These are phyloP conservation scores for Neosilurus hyrtlii DNA, from an alignment of 2,797 vertebrate genomes.

Conservation along the genomic window DNA sequence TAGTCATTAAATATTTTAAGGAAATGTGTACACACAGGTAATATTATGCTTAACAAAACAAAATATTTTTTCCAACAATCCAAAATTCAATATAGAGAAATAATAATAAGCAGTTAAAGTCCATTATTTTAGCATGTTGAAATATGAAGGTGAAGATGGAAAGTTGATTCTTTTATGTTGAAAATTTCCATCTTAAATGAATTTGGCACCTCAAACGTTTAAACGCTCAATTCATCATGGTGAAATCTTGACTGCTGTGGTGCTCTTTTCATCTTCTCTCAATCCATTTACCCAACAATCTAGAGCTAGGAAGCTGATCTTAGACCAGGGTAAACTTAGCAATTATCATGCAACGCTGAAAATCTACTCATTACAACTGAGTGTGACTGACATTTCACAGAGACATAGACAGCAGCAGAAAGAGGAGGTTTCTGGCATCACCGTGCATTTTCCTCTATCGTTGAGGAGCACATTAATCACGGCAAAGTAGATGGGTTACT, in stretches of 20 bases:
- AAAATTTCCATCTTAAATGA: not conserved
- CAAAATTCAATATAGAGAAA: not conserved
- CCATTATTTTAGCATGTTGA: not conserved
- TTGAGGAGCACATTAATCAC: constrained; percentile 41
- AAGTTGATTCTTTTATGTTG: not conserved
- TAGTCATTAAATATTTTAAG: not conserved
- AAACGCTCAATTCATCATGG: not conserved
- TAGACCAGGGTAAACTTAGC: not conserved
- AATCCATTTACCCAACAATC: not conserved
- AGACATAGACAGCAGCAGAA: constrained; percentile 37
- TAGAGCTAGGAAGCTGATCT: not conserved
- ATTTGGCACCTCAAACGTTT: not conserved
- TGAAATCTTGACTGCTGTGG: not conserved
- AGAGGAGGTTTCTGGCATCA: not conserved
- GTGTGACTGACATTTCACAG: constrained; percentile 41
- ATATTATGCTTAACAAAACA: not conserved
- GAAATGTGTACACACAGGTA: not conserved
- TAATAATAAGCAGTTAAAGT: not conserved
- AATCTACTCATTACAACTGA: constrained; percentile 27
- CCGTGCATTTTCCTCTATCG: constrained; percentile 2
- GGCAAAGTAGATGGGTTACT: constrained; percentile 40
- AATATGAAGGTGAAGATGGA: not conserved
- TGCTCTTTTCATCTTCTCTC: not conserved
- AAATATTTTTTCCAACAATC: not conserved
- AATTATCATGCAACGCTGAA: constrained; percentile 7